These are phyloP conservation scores for Rotaria macrura DNA, from an alignment of 2,888 invertebrate genomes.

Conservation along the genomic window DNA sequence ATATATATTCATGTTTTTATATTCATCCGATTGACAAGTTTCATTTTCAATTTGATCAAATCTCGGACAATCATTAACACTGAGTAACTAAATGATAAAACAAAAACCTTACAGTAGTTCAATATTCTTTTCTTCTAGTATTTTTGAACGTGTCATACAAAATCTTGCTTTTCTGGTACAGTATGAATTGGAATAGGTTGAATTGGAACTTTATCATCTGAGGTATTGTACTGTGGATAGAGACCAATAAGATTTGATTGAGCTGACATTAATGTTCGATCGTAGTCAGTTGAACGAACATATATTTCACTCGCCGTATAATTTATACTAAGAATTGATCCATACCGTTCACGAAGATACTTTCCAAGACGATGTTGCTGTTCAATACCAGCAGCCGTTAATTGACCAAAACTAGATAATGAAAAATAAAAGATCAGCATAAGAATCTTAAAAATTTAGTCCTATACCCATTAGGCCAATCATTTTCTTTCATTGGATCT, in stretches of 20 bases:
- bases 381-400: neutral
- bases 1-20: neutral
- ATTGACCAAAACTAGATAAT: neutral
- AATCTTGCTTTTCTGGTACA: neutral
- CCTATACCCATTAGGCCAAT: neutral
- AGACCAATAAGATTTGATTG: conserved; percentile 50
- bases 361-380: neutral
- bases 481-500: neutral
- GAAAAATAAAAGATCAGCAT: no score
- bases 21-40: neutral
- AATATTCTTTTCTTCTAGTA: no score
- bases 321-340: neutral
- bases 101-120: no score
- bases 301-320: conserved; percentile 48
- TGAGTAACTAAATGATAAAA: neutral
- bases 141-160: neutral
- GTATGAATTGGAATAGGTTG: conserved; percentile 13
- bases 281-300: conserved; percentile 69
- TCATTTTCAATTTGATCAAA: neutral
- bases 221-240: conserved; percentile 39
- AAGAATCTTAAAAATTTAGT: no score
- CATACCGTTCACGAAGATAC: neutral
- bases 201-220: neutral
- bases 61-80: neutral
- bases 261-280: conserved; percentile 63